Evolutionary conservation across 2,113 vertebrate genomes (phyloP).

Genomic region (Glaucidium brasilianum): DNA sequence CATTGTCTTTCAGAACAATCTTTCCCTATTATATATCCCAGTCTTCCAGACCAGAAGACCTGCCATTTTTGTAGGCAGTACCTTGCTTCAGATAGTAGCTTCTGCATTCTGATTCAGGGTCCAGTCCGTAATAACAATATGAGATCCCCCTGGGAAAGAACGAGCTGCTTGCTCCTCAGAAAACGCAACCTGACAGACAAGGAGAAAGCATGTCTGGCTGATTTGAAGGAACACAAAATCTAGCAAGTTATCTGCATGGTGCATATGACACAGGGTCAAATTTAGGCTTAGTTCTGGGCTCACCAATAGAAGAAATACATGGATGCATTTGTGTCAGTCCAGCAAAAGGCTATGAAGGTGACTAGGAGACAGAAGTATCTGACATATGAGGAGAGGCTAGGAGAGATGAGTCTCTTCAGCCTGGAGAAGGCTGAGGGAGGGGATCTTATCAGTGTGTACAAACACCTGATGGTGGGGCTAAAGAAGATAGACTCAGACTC

Average conservation of each 20-base stretch:
- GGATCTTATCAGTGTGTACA: not conserved
- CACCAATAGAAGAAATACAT: not conserved
- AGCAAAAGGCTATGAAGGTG: not conserved
- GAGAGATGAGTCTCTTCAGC: not conserved
- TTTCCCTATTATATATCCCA: not conserved
- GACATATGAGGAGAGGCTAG: not conserved
- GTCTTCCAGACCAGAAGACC: not conserved
- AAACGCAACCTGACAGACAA: not conserved
- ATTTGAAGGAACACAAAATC: not conserved
- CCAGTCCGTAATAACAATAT: not conserved
- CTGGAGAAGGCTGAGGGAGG: not conserved
- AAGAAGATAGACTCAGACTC: not conserved
- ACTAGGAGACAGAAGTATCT: not conserved
- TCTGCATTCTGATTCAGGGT: not conserved
- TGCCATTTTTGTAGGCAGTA: not conserved
- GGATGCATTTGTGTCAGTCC: not conserved
- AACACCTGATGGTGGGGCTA: not conserved
- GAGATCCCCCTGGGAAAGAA: not conserved
- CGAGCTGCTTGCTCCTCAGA: not conserved
- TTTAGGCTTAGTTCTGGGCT: not conserved
- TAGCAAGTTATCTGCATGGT: not conserved
- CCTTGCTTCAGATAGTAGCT: not conserved
- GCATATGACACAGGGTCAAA: accelerated
- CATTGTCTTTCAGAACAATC: not conserved
- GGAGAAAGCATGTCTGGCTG: not conserved